Evolutionary conservation across 2,113 vertebrate genomes (phyloP).

Genomic region (Aramus guarauna): DNA sequence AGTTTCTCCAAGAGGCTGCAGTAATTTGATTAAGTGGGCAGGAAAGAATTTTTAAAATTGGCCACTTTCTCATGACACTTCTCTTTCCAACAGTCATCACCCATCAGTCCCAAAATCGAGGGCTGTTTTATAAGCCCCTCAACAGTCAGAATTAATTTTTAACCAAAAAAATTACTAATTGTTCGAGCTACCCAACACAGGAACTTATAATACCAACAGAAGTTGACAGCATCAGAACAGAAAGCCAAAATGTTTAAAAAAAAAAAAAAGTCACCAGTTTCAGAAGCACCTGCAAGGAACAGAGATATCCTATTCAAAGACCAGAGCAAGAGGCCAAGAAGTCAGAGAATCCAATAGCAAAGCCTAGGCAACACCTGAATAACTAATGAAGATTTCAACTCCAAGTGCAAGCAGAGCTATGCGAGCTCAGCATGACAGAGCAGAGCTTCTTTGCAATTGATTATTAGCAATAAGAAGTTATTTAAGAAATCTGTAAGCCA

Average conservation of each 20-base stretch:
- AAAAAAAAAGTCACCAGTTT: neutral
- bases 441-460: neutral
- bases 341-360: neutral
- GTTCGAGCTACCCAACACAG: neutral
- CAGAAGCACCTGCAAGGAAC: neutral
- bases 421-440: slow-evolving; percentile 2
- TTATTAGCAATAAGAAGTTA: neutral
- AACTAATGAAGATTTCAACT: neutral
- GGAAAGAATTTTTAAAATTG: neutral
- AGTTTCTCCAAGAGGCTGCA: neutral
- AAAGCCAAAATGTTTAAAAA: neutral
- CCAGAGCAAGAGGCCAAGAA: neutral
- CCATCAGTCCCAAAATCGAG: neutral
- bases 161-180: neutral
- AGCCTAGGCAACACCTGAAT: neutral
- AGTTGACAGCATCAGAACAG: neutral
- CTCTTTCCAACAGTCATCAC: neutral
- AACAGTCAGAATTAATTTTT: neutral
- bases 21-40: neutral
- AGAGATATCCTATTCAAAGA: neutral
- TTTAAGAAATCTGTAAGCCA: neutral
- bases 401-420: neutral
- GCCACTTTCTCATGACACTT: neutral
- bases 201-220: neutral
- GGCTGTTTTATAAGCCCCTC: neutral